Base-by-base conservation (phyloP, 35 echinoderm and acorn worm species). In the Apostichopus japonicus region DNA sequence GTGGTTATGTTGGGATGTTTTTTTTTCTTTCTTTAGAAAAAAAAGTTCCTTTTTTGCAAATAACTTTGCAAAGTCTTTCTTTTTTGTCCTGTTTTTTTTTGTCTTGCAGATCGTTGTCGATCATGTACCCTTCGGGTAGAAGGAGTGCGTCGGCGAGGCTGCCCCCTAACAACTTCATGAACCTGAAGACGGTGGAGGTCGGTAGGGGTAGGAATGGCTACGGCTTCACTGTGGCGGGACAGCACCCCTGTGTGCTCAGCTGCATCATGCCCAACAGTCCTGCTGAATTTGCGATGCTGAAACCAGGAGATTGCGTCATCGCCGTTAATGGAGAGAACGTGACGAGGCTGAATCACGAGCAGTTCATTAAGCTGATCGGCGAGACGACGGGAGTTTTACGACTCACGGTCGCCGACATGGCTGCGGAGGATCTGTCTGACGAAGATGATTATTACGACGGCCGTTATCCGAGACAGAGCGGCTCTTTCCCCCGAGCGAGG, bases 321-420 rank as follows among this genome's bases (percentile, higher is more conserved):
- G 97, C 97, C 52, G 90, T 99, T 16, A 96, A 99, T 89, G 97
- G 97, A 67, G 95, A 96, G 53, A 99, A 99, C 94, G 97, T 99
- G 8, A 92, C 97, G 3, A 86, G 93, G 33, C 33, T 99, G 53
- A 92, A 91, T 23, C 97, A 99, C 75, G 97, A 99, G 71, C 95
- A 99, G 79, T 93, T 99, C 61, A 96, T 99, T 54, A 99, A 99
- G 90, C 70, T 96, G 19, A 99, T 99, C 84, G 97, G 97, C 22
- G 80, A 88, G 59, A 95, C 97, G 5, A 93, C 92, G 3, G 93
- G 93, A 19, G 95, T 99, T 17, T 90, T 99, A 17, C 79, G 97
- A 63, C 84, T 99, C 77, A 99, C 97, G 10, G 95, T 99, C 22
- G 97, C 97, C 51, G 95, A 96, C 77, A 24, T 95, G 56, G 91